Evolutionary conservation across 64 coral and sea anemone species (phyloP).

Genomic region (Pocillopora damicornis): DNA sequence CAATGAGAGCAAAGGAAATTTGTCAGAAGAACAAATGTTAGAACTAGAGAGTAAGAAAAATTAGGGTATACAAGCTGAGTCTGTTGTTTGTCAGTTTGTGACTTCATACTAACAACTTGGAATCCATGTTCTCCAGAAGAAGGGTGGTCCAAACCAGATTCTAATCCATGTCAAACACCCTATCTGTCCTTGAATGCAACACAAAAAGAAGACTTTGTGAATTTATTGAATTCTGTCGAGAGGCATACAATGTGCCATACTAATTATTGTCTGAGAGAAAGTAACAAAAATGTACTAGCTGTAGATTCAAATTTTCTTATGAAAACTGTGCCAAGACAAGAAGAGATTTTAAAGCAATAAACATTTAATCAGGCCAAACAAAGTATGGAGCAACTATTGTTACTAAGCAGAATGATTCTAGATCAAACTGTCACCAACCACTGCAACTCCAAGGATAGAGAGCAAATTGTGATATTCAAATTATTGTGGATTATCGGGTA

Average conservation of each 20-base stretch:
- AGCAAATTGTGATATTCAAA: slow-evolving; percentile 50
- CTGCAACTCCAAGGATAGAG: slow-evolving; percentile 43
- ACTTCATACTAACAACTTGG: not conserved
- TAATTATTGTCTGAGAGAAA: not conserved
- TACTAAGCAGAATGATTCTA: slow-evolving; percentile 37
- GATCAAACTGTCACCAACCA: slow-evolving; percentile 38
- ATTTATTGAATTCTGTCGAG: slow-evolving; percentile 26
- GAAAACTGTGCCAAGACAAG: not conserved
- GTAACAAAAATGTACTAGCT: not conserved
- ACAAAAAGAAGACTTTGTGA: slow-evolving; percentile 9
- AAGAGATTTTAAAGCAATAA: slow-evolving; percentile 1
- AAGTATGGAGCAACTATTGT: slow-evolving; percentile 23
- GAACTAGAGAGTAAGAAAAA: not conserved
- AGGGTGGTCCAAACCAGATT: slow-evolving; percentile 36
- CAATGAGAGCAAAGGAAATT: no score
- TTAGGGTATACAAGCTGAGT: slow-evolving; percentile 6
- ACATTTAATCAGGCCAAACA: not conserved
- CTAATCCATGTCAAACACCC: slow-evolving; percentile 24
- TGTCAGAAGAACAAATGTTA: no score
- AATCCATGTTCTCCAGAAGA: slow-evolving; percentile 35
- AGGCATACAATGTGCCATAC: slow-evolving; percentile 29
- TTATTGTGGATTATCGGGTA: slow-evolving; percentile 21
- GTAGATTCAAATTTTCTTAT: slow-evolving; percentile 22
- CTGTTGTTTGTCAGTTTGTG: slow-evolving; percentile 30
- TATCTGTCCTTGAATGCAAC: not conserved